Evolutionary conservation across 1,140 invertebrate species (phyloP).

Genomic region (Babylonia areolata): DNA sequence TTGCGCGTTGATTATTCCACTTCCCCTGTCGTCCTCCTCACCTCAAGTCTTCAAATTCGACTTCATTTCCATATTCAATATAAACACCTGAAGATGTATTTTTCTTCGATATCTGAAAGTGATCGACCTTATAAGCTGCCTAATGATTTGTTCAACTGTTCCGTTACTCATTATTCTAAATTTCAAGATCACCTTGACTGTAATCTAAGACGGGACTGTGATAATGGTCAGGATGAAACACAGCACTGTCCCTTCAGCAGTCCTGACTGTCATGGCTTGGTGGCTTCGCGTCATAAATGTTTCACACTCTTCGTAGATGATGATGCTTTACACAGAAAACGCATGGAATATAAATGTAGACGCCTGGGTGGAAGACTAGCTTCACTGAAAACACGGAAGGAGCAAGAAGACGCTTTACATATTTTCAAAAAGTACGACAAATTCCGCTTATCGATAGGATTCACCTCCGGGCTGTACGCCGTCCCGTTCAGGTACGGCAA

Average conservation of each 20-base stretch:
- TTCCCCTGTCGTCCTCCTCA: too few relatives aligned
- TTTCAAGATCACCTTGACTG: neutral
- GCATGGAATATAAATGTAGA: neutral
- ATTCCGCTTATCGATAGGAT: neutral
- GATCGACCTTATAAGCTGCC: neutral
- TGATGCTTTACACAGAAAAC: neutral
- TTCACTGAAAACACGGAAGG: neutral
- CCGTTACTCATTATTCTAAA: neutral
- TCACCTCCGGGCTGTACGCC: neutral
- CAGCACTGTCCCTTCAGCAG: neutral
- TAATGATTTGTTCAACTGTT: neutral
- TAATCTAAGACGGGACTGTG: neutral
- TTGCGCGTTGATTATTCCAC: too few relatives aligned
- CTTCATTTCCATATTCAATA: too few relatives aligned
- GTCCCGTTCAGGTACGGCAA: neutral
- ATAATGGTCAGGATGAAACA: neutral
- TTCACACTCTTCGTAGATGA: neutral
- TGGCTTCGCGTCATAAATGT: neutral
- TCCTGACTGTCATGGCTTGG: neutral
- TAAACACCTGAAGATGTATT: too few relatives aligned
- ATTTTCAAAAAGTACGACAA: neutral
- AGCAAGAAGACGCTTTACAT: neutral
- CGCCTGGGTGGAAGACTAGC: neutral
- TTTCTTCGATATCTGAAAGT: neutral
- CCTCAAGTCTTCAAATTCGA: too few relatives aligned